Evolutionary conservation across 2,797 vertebrate species (phyloP), one percentile per base, ranked within the genome.

Genomic region (Chelon auratus): DNA sequence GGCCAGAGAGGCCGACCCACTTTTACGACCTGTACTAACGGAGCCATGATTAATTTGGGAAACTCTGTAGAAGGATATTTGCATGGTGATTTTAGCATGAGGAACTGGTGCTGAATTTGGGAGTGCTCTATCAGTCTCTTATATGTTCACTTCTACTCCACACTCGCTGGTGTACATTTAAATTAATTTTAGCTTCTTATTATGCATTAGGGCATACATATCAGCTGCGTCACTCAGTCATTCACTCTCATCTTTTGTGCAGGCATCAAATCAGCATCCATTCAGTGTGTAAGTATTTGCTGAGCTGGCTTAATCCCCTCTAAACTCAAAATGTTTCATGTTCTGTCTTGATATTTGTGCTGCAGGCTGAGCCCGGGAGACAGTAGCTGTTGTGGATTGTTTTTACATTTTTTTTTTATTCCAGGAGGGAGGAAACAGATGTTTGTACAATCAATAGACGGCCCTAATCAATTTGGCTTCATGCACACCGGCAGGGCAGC

Each of bases 1-100:
- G 77, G 83, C 68, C 81, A 84, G 17, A 77, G 72, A 86, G 77
- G 80, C 73, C 51, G 81, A 84, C 87, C 87, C 79, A 89, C 53
- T 89, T 87, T 82, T 56, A 14, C 60, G 5, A 77, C 78, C 75
- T 65, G 43, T 30, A 33, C 70, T 54, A 57, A 43, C 26, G 45
- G 57, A 52, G 60, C 53, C 62, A 20, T 60, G 64, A 71, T 84
- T 77, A 56, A 55, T 77, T 66, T 53, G 62, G 78, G 73, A 80
- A 82, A 73, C 60, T 53, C 26, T 26, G 53, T 15, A 20, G 58
- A 53, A 18, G 57, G 72, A 72, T 66, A 53, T 62, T 63, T n/a
- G 66, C 24, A 39, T 7, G 17, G 7, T 11, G 7, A 20, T 17
- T 43, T 45, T 17, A 14, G 11, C 13, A 54, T 0, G 2, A 47